These are phyloP conservation scores for Psilopogon haemacephalus DNA, from an alignment of 2,113 vertebrate genomes.

Conservation along the genomic window DNA sequence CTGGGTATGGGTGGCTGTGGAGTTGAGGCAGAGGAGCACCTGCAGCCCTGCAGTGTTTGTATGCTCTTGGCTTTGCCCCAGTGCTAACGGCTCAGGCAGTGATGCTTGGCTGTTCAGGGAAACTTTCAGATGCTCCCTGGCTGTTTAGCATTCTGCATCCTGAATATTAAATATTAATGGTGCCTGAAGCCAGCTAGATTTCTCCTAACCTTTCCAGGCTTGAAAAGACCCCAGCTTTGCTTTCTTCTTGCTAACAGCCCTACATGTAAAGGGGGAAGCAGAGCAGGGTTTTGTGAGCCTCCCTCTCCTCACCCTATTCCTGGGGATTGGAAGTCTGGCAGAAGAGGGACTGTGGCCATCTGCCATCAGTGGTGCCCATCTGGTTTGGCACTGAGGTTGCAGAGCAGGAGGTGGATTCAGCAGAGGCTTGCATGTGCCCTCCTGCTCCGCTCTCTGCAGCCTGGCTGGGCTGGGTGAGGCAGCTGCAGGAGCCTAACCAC, in stretches of 20 bases:
- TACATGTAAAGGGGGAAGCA: not conserved
- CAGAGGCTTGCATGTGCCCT: not conserved
- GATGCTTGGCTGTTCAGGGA: not conserved
- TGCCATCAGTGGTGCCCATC: not conserved
- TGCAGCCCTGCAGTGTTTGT: not conserved
- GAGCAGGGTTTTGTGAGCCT: not conserved
- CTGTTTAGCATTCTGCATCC: not conserved
- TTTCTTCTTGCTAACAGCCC: not conserved
- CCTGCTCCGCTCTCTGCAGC: not conserved
- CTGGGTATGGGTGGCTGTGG: accelerated
- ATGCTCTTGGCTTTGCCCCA: not conserved
- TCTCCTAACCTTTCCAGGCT: not conserved
- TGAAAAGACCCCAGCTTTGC: not conserved
- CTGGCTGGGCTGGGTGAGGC: not conserved
- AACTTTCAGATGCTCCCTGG: not conserved
- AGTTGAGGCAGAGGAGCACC: not conserved
- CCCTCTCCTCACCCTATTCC: not conserved
- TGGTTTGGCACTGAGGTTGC: not conserved
- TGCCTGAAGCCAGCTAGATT: not conserved
- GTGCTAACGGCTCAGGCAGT: not conserved
- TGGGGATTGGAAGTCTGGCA: not conserved
- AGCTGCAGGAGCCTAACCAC: accelerated
- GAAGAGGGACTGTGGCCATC: not conserved
- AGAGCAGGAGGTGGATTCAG: not conserved
- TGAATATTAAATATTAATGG: not conserved